Conservation (phyloP, 2,797 vertebrate genomes). For the Pseudomugil tenellus region DNA sequence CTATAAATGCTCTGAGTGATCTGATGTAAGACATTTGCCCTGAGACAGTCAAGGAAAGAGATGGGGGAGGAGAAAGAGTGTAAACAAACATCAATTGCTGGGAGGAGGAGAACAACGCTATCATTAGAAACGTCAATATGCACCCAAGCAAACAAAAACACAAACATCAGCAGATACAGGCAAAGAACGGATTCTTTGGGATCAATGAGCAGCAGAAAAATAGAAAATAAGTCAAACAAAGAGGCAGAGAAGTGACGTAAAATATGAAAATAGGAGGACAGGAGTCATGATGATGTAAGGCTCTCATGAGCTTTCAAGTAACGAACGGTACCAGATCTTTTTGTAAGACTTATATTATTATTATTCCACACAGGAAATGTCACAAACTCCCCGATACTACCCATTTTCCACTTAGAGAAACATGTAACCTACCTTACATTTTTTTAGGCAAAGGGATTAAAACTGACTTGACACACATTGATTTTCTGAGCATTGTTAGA, state of each 20-base stretch:
- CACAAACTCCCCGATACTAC: background rate
- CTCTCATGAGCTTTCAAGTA: background rate
- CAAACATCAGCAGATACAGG: conserved; percentile 3
- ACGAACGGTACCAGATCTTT: background rate
- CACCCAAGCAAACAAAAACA: conserved; percentile 4
- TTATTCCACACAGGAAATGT: background rate
- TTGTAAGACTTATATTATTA: background rate
- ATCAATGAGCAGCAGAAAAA: conserved; percentile 9
- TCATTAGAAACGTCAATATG: conserved; percentile 19
- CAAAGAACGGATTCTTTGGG: conserved; percentile 47
- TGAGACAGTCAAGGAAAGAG: conserved; percentile 50
- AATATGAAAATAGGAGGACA: background rate
- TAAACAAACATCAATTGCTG: conserved; percentile 69
- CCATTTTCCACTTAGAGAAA: background rate
- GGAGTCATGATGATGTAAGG: background rate
- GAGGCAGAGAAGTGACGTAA: background rate
- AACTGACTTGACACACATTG: too few relatives aligned
- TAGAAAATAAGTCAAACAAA: background rate
- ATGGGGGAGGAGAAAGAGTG: conserved; percentile 22
- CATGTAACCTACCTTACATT: too few relatives aligned
- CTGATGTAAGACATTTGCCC: conserved; percentile 72
- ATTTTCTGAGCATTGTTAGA: background rate
- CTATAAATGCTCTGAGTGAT: conserved; percentile 76
- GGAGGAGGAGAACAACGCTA: conserved; percentile 26
- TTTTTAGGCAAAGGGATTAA: background rate